Conservation (phyloP, 2,797 vertebrate species). For the Sciurus carolinensis region DNA sequence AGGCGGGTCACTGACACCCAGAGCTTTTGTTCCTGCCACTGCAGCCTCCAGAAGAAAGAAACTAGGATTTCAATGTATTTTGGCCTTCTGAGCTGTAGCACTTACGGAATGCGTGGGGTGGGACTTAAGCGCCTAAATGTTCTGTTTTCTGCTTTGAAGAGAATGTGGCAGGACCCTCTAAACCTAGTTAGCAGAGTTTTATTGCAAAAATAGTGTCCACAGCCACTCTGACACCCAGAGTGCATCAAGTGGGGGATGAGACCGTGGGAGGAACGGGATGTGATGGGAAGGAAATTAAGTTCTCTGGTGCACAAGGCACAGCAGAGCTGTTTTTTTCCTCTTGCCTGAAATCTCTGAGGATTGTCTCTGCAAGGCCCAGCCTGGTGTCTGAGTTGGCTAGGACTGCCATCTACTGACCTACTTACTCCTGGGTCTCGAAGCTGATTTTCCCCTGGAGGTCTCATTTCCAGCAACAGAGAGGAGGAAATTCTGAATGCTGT, state of each 20-base stretch:
- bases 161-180: conserved; percentile 61
- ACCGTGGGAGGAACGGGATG: neutral
- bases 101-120: conserved; percentile 70
- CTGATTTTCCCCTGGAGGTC: conserved; percentile 63
- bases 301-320: conserved; percentile 11
- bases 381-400: conserved; percentile 69
- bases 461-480: conserved; percentile 68
- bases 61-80: conserved; percentile 77
- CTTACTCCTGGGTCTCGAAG: conserved; percentile 62
- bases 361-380: conserved; percentile 15
- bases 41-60: conserved; percentile 81
- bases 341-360: neutral
- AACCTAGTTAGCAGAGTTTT: conserved; percentile 47
- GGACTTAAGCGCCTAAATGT: conserved; percentile 14
- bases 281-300: conserved; percentile 47
- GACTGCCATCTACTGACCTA: conserved; percentile 86
- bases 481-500: conserved; percentile 53
- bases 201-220: neutral
- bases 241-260: neutral
- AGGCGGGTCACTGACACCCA: conserved; percentile 83
- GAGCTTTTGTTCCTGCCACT: conserved; percentile 83
- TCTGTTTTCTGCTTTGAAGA: conserved; percentile 69
- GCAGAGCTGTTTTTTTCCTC: neutral
- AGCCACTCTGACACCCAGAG: conserved; percentile 12
- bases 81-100: conserved; percentile 67